Conservation (phyloP, 2,888 invertebrate species). For the Frankliniella fusca region DNA sequence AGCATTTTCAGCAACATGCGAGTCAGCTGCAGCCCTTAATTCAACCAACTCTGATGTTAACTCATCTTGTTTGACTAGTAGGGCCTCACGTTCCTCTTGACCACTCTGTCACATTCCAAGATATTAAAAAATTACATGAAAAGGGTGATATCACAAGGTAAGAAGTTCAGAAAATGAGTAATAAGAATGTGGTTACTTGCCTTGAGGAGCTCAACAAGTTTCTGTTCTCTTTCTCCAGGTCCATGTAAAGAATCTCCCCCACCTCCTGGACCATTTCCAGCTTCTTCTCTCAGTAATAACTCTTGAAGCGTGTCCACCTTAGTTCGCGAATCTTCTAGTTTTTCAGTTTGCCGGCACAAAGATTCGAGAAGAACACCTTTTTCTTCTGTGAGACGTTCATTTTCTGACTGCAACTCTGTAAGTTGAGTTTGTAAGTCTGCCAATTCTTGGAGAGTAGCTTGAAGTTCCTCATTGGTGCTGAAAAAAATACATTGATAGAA, state of each 20-base stretch:
- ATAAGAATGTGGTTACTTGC: conserved; percentile 45
- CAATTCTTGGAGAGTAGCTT: conserved; percentile 89
- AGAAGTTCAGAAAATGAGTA: conserved; percentile 29
- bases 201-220: conserved; percentile 78
- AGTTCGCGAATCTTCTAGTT: conserved; percentile 79
- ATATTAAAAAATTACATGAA: conserved; percentile 28
- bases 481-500: not conserved
- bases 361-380: conserved; percentile 86
- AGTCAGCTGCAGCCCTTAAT: conserved; percentile 57
- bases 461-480: conserved; percentile 86
- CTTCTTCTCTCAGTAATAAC: conserved; percentile 66
- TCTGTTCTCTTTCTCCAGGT: conserved; percentile 72
- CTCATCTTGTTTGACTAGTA: conserved; percentile 73
- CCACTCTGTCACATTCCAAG: conserved; percentile 56
- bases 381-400: conserved; percentile 72
- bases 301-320: conserved; percentile 82
- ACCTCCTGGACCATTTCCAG: conserved; percentile 49
- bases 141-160: conserved; percentile 30
- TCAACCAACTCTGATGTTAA: conserved; percentile 66
- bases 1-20: conserved; percentile 60
- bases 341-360: conserved; percentile 85
- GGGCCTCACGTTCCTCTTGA: conserved; percentile 72
- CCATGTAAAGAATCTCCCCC: conserved; percentile 53
- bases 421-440: conserved; percentile 73
- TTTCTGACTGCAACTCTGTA: conserved; percentile 50